These are phyloP conservation scores for Strigamia transsilvanica DNA, from an alignment of 2,888 invertebrate genomes.

Conservation along the genomic window DNA sequence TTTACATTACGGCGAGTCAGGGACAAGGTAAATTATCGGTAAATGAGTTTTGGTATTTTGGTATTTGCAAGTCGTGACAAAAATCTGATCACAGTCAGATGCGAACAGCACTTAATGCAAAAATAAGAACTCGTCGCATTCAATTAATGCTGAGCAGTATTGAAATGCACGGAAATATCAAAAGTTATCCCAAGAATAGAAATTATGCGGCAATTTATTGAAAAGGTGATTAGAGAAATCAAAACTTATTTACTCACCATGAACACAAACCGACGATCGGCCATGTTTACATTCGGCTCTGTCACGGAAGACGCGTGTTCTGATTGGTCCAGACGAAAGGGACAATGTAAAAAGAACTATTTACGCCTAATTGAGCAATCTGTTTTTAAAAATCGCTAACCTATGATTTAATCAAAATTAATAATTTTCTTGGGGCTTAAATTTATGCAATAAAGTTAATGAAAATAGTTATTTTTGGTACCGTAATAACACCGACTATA, in stretches of 20 bases:
- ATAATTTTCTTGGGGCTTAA: background rate
- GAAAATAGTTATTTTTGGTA: background rate
- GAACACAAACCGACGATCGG: background rate
- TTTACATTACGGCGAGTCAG: background rate
- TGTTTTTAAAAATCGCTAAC: background rate
- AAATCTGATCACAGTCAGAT: background rate
- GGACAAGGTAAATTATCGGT: background rate
- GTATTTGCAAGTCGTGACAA: background rate
- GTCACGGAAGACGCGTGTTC: slow-evolving; percentile 7
- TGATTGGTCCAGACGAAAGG: background rate
- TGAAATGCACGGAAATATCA: background rate
- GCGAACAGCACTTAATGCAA: background rate
- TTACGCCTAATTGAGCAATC: background rate
- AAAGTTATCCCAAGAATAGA: background rate
- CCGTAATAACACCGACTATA: background rate
- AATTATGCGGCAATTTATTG: background rate
- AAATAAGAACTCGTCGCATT: background rate
- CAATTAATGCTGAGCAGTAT: background rate
- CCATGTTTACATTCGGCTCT: slow-evolving; percentile 21
- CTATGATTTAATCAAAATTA: background rate
- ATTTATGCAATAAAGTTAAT: background rate
- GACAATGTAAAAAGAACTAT: background rate
- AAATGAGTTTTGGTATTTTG: background rate
- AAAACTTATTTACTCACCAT: background rate
- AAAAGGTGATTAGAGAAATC: background rate